Evolutionary conservation across 2,888 invertebrate species (phyloP).

Genomic region (Chrysotoxum bicinctum): DNA sequence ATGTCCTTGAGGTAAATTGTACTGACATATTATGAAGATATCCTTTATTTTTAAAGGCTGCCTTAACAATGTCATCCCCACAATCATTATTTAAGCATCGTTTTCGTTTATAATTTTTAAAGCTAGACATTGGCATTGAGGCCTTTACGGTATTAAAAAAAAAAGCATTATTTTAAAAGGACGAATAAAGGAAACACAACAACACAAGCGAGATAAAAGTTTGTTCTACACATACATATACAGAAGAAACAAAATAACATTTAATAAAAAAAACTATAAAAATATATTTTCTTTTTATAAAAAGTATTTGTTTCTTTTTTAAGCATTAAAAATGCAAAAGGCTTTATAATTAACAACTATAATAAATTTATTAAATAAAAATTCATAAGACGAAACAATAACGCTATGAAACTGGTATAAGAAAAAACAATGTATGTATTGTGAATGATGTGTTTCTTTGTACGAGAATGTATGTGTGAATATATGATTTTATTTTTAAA

Average conservation of each 20-base stretch:
- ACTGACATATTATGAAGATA: too few relatives aligned
- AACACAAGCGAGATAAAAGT: constrained; percentile 42
- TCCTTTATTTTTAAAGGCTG: too few relatives aligned
- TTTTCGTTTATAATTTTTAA: neutral
- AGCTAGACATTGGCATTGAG: constrained; percentile 4
- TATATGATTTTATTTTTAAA: constrained; percentile 1
- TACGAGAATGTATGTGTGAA: constrained; percentile 61
- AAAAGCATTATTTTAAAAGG: neutral
- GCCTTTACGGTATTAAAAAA: neutral
- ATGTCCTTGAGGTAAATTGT: too few relatives aligned
- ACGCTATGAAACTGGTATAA: constrained; percentile 35
- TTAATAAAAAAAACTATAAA: constrained; percentile 30
- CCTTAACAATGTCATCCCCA: constrained; percentile 16
- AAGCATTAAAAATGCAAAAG: constrained; percentile 54
- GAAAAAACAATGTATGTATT: constrained; percentile 7
- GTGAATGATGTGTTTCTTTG: constrained; percentile 65
- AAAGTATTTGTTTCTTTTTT: constrained; percentile 25
- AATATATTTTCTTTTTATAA: neutral
- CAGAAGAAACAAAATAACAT: constrained; percentile 46
- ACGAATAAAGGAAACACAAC: constrained; percentile 24
- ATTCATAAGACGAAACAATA: constrained; percentile 43
- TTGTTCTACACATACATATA: constrained; percentile 47
- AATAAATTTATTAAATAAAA: constrained; percentile 31
- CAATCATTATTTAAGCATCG: neutral
- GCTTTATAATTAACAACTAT: constrained; percentile 33